phyloP scores from a whole-genome alignment of 2,888 invertebrate species.

The Drosophila neonasuta region DNA sequence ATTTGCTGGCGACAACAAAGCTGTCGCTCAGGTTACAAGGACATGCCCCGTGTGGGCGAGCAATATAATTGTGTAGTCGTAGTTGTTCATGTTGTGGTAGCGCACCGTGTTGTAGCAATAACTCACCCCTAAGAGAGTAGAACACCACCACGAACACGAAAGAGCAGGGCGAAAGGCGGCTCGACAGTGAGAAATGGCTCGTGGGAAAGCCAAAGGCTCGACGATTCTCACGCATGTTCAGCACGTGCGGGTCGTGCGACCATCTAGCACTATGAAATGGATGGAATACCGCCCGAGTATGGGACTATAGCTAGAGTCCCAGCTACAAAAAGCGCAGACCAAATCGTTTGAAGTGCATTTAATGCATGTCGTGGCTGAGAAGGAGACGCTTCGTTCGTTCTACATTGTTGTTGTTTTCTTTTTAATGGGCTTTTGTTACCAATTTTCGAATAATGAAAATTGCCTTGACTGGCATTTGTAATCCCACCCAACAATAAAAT shows the following conservation, averaged over 20 bases:
- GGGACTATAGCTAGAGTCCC: not conserved
- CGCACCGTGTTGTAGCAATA: constrained; percentile 30
- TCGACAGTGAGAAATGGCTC: constrained; percentile 60
- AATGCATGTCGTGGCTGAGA: constrained; percentile 55
- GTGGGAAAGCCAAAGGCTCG: constrained; percentile 81
- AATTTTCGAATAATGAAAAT: constrained; percentile 71
- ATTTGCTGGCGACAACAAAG: constrained; percentile 44
- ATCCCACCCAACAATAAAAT: constrained; percentile 8
- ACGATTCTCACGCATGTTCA: constrained; percentile 82
- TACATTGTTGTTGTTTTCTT: constrained; percentile 42
- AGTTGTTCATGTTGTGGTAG: constrained; percentile 8
- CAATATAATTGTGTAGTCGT: constrained; percentile 5
- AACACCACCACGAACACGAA: constrained; percentile 16
- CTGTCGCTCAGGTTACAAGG: constrained; percentile 41
- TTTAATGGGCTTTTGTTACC: constrained; percentile 65
- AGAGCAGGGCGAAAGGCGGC: not conserved
- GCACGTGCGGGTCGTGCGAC: constrained; percentile 81
- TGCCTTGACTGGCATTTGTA: constrained; percentile 29
- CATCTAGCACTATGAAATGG: not conserved
- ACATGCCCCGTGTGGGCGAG: constrained; percentile 30
- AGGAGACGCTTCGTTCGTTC: not conserved
- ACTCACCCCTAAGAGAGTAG: constrained; percentile 39
- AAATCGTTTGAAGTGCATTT: constrained; percentile 73
- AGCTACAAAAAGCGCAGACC: constrained; percentile 39
- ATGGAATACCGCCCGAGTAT: constrained; percentile 12